phyloP scores from a whole-genome alignment of 1,140 invertebrate genomes.

The Drosophila varians region DNA sequence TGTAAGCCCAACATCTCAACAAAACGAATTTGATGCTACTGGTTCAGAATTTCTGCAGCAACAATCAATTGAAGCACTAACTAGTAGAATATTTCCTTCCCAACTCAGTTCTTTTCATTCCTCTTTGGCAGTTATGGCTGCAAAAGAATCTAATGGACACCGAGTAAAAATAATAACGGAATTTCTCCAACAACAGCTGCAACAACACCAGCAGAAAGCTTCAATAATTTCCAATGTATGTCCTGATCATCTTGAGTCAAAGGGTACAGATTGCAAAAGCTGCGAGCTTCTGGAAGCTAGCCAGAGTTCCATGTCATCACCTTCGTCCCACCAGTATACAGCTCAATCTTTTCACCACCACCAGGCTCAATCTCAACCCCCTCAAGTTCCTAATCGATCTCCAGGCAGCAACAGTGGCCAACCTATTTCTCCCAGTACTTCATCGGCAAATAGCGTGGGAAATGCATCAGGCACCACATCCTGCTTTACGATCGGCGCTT shows the following conservation, averaged over 20 bases:
- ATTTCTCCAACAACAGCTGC: conserved; percentile 76
- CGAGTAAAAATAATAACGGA: conserved; percentile 76
- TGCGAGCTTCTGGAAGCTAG: conserved; percentile 75
- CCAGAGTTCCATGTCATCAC: conserved; percentile 62
- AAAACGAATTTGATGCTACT: conserved; percentile 31
- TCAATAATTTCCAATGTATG: conserved; percentile 72
- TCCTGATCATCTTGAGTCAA: conserved; percentile 73
- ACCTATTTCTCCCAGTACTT: conserved; percentile 86
- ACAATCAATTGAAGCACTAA: conserved; percentile 7
- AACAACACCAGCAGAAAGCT: conserved; percentile 54
- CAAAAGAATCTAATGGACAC: conserved; percentile 63
- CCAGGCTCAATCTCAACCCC: conserved; percentile 63
- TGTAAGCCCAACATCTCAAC: conserved; percentile 16
- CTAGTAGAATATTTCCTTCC: conserved; percentile 34
- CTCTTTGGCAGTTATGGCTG: conserved; percentile 64
- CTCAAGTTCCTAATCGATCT: conserved; percentile 52
- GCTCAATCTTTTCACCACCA: conserved; percentile 56
- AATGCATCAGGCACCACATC: conserved; percentile 44
- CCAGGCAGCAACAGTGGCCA: conserved; percentile 62
- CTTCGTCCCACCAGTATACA: conserved; percentile 24
- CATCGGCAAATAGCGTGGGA: conserved; percentile 78
- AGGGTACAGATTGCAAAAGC: conserved; percentile 76
- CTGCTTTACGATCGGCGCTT: conserved; percentile 93
- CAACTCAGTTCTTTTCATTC: conserved; percentile 74
- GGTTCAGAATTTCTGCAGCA: conserved; percentile 63